phyloP scores from a whole-genome alignment of 2,888 invertebrate genomes.

The Phyllotreta striolata region DNA sequence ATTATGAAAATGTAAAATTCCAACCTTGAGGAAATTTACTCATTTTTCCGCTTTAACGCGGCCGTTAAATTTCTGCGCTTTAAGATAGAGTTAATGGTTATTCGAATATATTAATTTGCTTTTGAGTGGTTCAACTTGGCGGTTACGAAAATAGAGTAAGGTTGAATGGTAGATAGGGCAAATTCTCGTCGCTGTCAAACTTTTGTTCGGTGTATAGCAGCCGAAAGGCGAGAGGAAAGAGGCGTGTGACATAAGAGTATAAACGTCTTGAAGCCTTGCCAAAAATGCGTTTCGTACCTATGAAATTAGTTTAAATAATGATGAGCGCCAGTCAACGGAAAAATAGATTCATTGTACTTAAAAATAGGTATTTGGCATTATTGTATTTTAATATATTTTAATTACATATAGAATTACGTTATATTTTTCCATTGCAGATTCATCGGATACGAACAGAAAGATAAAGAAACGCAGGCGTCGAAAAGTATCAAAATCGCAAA shows the following conservation, averaged over 20 bases:
- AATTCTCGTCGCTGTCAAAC: slow-evolving; percentile 14
- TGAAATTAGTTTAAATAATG: slow-evolving; percentile 5
- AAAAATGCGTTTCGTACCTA: slow-evolving; percentile 24
- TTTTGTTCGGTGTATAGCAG: slow-evolving; percentile 6
- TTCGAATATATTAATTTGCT: background rate
- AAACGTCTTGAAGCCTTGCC: slow-evolving; percentile 43
- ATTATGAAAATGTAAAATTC: too few relatives aligned
- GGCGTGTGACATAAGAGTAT: slow-evolving; percentile 39
- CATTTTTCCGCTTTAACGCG: too few relatives aligned
- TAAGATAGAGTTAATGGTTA: too few relatives aligned
- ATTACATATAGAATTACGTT: too few relatives aligned
- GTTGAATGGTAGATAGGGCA: slow-evolving; percentile 14
- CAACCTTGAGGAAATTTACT: too few relatives aligned
- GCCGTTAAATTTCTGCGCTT: too few relatives aligned
- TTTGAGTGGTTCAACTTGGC: background rate
- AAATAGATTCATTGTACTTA: slow-evolving; percentile 14
- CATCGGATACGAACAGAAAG: slow-evolving; percentile 39
- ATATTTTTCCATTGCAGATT: background rate
- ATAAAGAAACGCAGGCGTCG: slow-evolving; percentile 51
- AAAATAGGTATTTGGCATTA: slow-evolving; percentile 11
- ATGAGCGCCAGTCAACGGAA: slow-evolving; percentile 13
- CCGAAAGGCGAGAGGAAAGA: slow-evolving; percentile 28
- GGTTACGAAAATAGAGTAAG: slow-evolving; percentile 11
- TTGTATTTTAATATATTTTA: background rate
- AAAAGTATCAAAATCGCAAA: slow-evolving; percentile 46